Base-by-base conservation (phyloP, 2,888 invertebrate species). In the Phaonia tiefii region DNA sequence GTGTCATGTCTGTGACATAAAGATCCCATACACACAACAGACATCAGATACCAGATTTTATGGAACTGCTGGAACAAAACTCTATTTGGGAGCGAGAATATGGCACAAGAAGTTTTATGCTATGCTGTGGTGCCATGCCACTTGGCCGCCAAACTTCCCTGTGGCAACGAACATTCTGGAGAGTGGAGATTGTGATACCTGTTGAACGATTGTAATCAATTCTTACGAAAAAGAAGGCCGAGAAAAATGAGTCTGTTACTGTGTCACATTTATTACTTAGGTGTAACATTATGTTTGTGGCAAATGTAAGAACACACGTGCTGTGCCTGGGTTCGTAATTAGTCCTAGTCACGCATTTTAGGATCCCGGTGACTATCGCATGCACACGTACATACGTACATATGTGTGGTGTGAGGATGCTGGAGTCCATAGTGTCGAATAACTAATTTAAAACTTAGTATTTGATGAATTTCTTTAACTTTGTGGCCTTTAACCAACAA, bases 261-360 rank as follows among this genome's bases (percentile, higher is more conserved):
- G 72, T 78, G 75, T 66, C 69, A 74, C 71, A 46, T 80, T 75
- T 70, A 72, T 65, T 37, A 69, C n/a, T n/a, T n/a, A n/a, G 51
- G 63, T 54, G 63, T 60, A 51, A 71, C 56, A 42, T 56, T 11
- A 58, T 63, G 74, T 22, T 81, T 63, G 70, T 22, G 37, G 25
- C 46, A 31, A n/a, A 5, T 8, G 31, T 31, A 26, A n/a, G n/a
- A 10, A 66, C 79, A 37, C 20, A 83, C 83, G 83, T 82, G 83
- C 82, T 82, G 66, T 63, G 74, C 70, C 56, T 73, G 69, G 72
- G 75, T 77, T 37, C 83, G 86, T 86, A 87, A 88, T 88, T 88
- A 88, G 89, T 88, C 89, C 86, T 86, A 88, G 88, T 88, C 88
- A 88, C 89, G 88, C 86, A 86, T 66, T 17, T 37, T 60, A 42